phyloP scores from a whole-genome alignment of 2,888 invertebrate genomes.

The Pheosia tremula region DNA sequence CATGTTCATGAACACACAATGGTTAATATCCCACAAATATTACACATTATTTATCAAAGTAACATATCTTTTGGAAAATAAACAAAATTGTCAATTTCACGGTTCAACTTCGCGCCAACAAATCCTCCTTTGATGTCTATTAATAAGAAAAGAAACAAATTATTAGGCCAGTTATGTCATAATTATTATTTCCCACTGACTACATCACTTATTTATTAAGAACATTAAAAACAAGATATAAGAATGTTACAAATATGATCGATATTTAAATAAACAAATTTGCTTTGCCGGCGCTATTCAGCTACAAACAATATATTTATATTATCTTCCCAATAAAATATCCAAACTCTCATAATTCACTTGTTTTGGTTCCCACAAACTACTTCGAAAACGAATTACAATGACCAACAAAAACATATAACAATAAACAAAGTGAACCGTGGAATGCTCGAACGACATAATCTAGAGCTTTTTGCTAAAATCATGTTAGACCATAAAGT shows the following conservation, averaged over 20 bases:
- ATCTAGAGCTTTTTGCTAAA: constrained; percentile 42
- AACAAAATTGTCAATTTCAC: too few relatives aligned
- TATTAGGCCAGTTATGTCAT: neutral
- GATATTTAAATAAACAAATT: constrained; percentile 10
- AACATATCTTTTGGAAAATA: too few relatives aligned
- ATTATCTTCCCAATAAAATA: constrained; percentile 36
- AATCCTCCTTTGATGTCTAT: too few relatives aligned
- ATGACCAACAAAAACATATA: constrained; percentile 34
- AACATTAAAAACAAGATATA: neutral
- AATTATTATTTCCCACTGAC: constrained; percentile 1
- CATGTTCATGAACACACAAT: too few relatives aligned
- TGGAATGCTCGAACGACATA: constrained; percentile 48
- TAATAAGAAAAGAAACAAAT: neutral
- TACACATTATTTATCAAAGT: too few relatives aligned
- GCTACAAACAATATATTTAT: constrained; percentile 20
- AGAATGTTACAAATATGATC: neutral
- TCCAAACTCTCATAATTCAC: constrained; percentile 30
- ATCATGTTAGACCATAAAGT: constrained; percentile 6
- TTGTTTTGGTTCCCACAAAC: constrained; percentile 22
- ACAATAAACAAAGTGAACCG: constrained; percentile 33
- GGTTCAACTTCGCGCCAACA: too few relatives aligned
- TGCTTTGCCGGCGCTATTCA: constrained; percentile 10
- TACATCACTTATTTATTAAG: neutral
- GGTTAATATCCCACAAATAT: too few relatives aligned
- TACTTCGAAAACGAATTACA: constrained; percentile 26